A percentile compares a stretch with the other conserved stretches of the same genome.
Conservation (phyloP, 1,140 invertebrate species). For the Ceratoteleas bidentatus region DNA sequence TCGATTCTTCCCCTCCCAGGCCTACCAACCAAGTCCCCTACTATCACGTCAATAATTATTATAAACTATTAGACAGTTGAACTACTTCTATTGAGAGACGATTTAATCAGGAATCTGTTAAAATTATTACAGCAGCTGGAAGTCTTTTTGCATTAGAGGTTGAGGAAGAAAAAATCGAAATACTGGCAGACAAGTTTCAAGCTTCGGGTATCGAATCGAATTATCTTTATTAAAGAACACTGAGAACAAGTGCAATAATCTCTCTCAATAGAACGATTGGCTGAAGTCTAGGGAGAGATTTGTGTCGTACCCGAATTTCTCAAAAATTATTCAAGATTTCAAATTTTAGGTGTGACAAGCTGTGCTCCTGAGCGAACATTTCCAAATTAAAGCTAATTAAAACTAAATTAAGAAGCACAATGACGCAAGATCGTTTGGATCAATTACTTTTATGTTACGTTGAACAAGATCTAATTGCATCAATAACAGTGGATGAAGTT, state of each 20-base stretch:
- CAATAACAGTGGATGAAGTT: not conserved
- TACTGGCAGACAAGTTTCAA: too few relatives aligned
- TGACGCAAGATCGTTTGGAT: constrained; percentile 8
- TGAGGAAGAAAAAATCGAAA: too few relatives aligned
- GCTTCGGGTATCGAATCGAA: too few relatives aligned
- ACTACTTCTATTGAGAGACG: too few relatives aligned
- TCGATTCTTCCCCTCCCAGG: too few relatives aligned
- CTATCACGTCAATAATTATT: too few relatives aligned
- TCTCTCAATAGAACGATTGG: not conserved
- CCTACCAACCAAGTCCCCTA: too few relatives aligned
- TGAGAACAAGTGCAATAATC: not conserved
- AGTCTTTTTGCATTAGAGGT: too few relatives aligned
- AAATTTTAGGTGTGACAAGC: constrained; percentile 9
- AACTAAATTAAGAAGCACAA: constrained; percentile 4
- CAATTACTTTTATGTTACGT: not conserved
- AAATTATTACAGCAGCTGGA: too few relatives aligned
- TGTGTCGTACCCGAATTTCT: not conserved
- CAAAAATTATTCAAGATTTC: not conserved
- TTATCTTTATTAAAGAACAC: too few relatives aligned
- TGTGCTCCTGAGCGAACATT: constrained; percentile 9
- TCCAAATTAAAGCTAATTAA: constrained; percentile 1
- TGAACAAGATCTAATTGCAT: constrained; percentile 1
- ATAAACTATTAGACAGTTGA: too few relatives aligned
- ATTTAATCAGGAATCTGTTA: too few relatives aligned
- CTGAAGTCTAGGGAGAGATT: not conserved